A percentile compares a stretch with the other conserved stretches of the same genome.
phyloP scores from a whole-genome alignment of 1,140 invertebrate genomes.

The Diabrotica undecimpunctata region DNA sequence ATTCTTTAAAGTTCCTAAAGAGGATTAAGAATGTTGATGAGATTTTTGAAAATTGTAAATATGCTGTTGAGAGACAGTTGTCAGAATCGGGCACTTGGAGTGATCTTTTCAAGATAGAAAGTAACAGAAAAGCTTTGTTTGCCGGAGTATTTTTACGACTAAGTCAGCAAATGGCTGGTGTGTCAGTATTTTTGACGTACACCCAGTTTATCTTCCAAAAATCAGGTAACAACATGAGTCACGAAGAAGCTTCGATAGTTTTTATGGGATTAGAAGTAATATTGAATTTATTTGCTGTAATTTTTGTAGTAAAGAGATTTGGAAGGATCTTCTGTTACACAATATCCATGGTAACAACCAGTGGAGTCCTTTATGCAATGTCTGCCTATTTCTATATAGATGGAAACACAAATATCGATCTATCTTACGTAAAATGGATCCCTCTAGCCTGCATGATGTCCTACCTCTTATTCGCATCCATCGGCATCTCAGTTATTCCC shows the following conservation, averaged over 20 bases:
- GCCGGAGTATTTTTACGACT: slow-evolving; percentile 20
- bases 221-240: slow-evolving; percentile 19
- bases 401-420: slow-evolving; percentile 13
- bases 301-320: slow-evolving; percentile 9
- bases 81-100: slow-evolving; percentile 39
- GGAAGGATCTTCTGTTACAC: background rate
- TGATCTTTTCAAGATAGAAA: slow-evolving; percentile 27
- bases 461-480: slow-evolving; percentile 33
- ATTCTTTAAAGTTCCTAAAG: slow-evolving; percentile 48
- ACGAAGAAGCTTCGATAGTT: slow-evolving; percentile 7
- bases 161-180: slow-evolving; percentile 31
- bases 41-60: slow-evolving; percentile 26
- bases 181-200: slow-evolving; percentile 27
- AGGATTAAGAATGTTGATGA: slow-evolving; percentile 28
- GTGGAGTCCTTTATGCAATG: background rate
- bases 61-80: slow-evolving; percentile 31
- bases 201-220: slow-evolving; percentile 33
- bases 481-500: slow-evolving; percentile 38
- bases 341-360: background rate
- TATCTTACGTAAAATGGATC: slow-evolving; percentile 38
- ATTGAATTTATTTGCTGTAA: slow-evolving; percentile 62
- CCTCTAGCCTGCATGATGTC: slow-evolving; percentile 35
- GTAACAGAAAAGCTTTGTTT: slow-evolving; percentile 30
- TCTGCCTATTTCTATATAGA: background rate
- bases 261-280: slow-evolving; percentile 52